Base-by-base conservation (phyloP, 2,113 vertebrate species). In the Xenopus laevis region DNA sequence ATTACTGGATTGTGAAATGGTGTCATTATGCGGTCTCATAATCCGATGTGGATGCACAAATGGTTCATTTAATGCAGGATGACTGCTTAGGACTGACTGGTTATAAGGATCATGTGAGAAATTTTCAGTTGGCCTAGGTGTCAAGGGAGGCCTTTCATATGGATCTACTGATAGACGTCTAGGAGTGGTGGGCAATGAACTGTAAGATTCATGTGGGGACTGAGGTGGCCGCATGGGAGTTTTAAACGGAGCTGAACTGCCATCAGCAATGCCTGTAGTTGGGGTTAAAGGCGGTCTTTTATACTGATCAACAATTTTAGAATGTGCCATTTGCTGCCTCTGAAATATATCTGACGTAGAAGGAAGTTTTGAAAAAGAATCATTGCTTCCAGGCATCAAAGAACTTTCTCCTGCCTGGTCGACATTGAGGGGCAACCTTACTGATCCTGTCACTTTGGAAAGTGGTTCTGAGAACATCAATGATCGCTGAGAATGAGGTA, bases 211-310 rank as follows among this genome's bases (percentile, higher is more conserved):
- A 30, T 92, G 94, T 12, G 89, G 82, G 20, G 93, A 82, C 65
- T 94, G 93, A 45, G 93, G 83, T 2, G 92, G 96, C 15, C 94
- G 93, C 89, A 95, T 87, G 0, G 96, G 96, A 3, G 96, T 87
- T 83, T 96, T 98, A 72, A 99, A 98, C 20, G 86, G 86, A 1
- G 86, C 79, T 83, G 79, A 72, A 85, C 78, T 82, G 61, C 82
- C 20, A 30, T 91, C 90, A 3, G 81, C 81, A 52, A 81, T 4
- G 44, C 73, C 90, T 59, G 94, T 92, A n/a, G 92, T 87, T 0
- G 96, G 89, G 6, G 94, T 86, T 58, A 96, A 71, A 13, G 94
- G 85, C 4, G 95, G 93, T 46, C 93, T 90, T 18, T 88, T 82
- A 40, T 94, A 98, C 0, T 92, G 82, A 63, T 98, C 97, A 53